Evolutionary conservation across 1,140 invertebrate genomes (phyloP).

Genomic region (Meteorus sp.): DNA sequence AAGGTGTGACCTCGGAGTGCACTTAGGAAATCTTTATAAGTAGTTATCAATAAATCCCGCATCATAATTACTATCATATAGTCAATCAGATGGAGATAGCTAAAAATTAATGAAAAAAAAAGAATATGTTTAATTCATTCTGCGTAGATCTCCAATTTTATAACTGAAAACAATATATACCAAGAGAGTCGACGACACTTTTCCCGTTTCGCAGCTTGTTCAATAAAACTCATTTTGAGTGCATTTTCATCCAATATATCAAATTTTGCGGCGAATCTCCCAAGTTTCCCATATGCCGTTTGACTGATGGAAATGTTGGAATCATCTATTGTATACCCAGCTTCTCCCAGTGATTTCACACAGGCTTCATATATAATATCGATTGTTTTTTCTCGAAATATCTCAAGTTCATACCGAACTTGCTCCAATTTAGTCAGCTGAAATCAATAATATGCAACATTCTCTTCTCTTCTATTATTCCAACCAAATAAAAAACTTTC

Average conservation of each 20-base stretch:
- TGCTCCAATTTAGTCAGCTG: slow-evolving; percentile 62
- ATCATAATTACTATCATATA: slow-evolving; percentile 73
- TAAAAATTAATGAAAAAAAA: slow-evolving; percentile 45
- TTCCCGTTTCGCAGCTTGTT: slow-evolving; percentile 77
- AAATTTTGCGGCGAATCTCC: slow-evolving; percentile 43
- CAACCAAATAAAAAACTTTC: too few species aligned
- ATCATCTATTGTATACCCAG: slow-evolving; percentile 74
- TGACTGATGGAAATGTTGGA: slow-evolving; percentile 55
- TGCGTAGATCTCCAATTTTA: neutral
- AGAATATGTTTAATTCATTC: neutral
- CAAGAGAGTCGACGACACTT: slow-evolving; percentile 72
- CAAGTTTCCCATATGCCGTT: slow-evolving; percentile 43
- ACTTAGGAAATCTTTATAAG: slow-evolving; percentile 64
- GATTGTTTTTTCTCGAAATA: slow-evolving; percentile 64
- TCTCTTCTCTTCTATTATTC: neutral
- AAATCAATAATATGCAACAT: neutral
- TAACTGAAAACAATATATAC: slow-evolving; percentile 57
- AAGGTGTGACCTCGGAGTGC: slow-evolving; percentile 65
- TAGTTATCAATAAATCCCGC: slow-evolving; percentile 68
- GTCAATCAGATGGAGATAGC: slow-evolving; percentile 75
- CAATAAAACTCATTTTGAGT: slow-evolving; percentile 76
- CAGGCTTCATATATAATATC: slow-evolving; percentile 72
- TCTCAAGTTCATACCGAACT: slow-evolving; percentile 59
- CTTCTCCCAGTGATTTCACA: slow-evolving; percentile 69
- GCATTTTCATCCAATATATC: slow-evolving; percentile 47